Evolutionary conservation across 2,888 invertebrate species (phyloP), one percentile per base, ranked within the genome.

Genomic region (Apodemia mormo): DNA sequence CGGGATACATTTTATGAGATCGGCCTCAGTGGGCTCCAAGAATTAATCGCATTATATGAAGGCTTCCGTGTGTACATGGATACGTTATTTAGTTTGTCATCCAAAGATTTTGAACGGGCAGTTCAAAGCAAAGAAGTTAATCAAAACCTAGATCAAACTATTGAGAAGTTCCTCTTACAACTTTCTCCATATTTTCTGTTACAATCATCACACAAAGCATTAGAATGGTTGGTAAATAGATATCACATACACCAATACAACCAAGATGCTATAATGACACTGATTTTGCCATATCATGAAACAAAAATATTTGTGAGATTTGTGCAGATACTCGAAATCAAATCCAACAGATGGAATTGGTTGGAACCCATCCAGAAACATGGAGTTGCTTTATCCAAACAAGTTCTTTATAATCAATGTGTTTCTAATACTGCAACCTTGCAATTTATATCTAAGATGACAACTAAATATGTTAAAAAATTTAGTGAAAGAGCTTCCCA

Each of bases 151-250:
- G 94, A 99, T 87, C 92, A 93, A 56, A 94, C 94, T 4, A 96
- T 99, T 33, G 94, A 95, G 69, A 95, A 95, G 74, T 99, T 99
- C 86, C 89, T 99, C 0, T 86, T 96, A 2, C 94, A 96, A 54
- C 78, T 99, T 5, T 97, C 98, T 1, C 99, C 99, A 0, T 99
- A 98, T 84, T 96, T 99, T 77, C 93, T 98, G 67, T 89, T 98
- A 0, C 96, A 96, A 78, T 95, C 98, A 0, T 85, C 95, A 0
- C 98, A 98, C 76, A 97, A 98, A 92, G 96, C 98, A 2, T 86
- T 99, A 66, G 99, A 99, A 93, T 99, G 99, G 99, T 94, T 99
- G 3, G 95, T 99, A 65, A 95, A 97, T 80, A 95, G 98, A 77
- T 99, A 96, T 84, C 95, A 96, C 76, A 96, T 99, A 73, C 97